Base-by-base conservation (phyloP, 1,140 invertebrate species). In the Cotesia chilonis region DNA sequence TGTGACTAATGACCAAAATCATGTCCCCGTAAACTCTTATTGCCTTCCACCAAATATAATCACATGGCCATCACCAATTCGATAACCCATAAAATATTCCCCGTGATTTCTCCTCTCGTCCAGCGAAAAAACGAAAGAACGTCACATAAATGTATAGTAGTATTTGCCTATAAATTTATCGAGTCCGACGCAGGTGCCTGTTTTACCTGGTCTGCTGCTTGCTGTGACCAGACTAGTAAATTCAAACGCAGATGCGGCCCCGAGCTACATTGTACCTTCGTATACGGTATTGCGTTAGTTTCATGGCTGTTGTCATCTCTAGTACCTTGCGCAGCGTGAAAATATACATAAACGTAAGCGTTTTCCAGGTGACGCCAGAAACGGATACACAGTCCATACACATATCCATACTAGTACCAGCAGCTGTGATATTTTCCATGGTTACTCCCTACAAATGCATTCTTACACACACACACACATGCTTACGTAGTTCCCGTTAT, bases 321-420 rank as follows among this genome's bases (percentile, higher is more conserved):
- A 38, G 51, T 72, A 72, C 72, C 75, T 82, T 80, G 75, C 77
- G 35, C 68, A 68, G 67, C 65, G 73, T 77, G 76, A 80, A 77
- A 78, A 77, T 75, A 74, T 73, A 47, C 14, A 59, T 14, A 47
- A 47, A 59, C 69, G 78, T 81, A 47, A 47, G 61, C 69, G 78
- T 81, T 83, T 81, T 81, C 79, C 80, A 80, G 78, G 80, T 83
- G 79, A 74, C 80, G 77, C 78, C 76, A 28, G 28, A 28, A 1
- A 28, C 28, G 28, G 28, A 28, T 28, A 28, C 28, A 28, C 3
- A 28, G 28, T 28, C 1, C 28, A 17, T 17, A 17, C 17, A 17
- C 17, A 17, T 28, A 28, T 28, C 28, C 59, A 14, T 35, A 78
- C 77, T 76, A 73, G 78, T 74, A 47, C 63, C 14, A 63, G 68